These are phyloP conservation scores for Salvelinus sp. DNA, from an alignment of 2,113 vertebrate species.

Conservation along the genomic window DNA sequence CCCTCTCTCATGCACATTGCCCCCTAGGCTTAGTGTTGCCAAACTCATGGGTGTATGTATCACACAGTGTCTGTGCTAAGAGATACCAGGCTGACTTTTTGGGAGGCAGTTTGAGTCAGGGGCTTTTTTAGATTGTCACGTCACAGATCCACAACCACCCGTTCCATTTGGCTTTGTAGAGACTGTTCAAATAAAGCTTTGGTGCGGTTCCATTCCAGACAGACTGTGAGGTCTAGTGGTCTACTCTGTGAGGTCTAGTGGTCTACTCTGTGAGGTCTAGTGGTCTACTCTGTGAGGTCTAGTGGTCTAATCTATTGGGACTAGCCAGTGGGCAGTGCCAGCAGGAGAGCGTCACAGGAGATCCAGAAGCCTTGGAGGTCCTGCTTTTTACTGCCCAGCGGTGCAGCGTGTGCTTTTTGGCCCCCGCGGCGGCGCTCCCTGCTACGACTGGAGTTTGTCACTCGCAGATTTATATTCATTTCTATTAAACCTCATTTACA, in stretches of 20 bases:
- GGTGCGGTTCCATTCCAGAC: too few relatives aligned
- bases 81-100: too few relatives aligned
- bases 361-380: conserved; percentile 60
- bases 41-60: too few relatives aligned
- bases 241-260: too few relatives aligned
- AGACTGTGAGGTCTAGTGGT: too few relatives aligned
- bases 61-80: too few relatives aligned
- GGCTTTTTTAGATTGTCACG: neutral
- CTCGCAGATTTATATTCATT: conserved; percentile 68
- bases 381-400: conserved; percentile 54
- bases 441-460: conserved; percentile 64
- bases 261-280: too few relatives aligned
- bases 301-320: conserved; percentile 34
- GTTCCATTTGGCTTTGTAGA: neutral
- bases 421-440: conserved; percentile 1
- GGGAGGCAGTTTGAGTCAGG: neutral
- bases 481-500: conserved; percentile 69
- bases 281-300: neutral
- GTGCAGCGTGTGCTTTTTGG: conserved; percentile 38
- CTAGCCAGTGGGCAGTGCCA: conserved; percentile 32
- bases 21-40: neutral
- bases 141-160: neutral
- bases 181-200: neutral
- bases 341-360: conserved; percentile 32
- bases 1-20: neutral